Conservation (phyloP, 2,113 vertebrate genomes). For the Mesitornis unicolor region DNA sequence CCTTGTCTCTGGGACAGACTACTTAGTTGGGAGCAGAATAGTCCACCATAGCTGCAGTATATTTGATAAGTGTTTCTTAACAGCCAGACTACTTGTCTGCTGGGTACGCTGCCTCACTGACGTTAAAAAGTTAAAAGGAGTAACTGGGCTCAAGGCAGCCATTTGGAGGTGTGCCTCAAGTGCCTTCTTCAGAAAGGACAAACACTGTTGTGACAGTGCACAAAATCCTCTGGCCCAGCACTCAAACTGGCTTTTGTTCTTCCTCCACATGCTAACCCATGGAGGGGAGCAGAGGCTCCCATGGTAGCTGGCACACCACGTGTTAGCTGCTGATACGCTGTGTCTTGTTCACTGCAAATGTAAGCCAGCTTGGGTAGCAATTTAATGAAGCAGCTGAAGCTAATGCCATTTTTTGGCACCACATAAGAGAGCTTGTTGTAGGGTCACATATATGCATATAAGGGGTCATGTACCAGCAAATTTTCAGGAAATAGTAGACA, state of each 20-base stretch:
- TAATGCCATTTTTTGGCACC: constrained; percentile 39
- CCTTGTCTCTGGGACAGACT: neutral
- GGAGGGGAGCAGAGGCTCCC: neutral
- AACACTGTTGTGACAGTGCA: neutral
- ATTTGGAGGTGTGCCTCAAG: neutral
- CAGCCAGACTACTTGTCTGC: neutral
- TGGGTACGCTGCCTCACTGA: neutral
- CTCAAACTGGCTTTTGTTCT: neutral
- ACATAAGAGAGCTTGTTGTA: constrained; percentile 25
- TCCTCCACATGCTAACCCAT: rapidly evolving
- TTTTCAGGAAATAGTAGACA: constrained; percentile 64
- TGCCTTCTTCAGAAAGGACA: neutral
- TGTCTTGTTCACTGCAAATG: neutral
- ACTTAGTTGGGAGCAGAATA: neutral
- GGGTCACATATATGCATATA: constrained; percentile 32
- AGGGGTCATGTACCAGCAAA: constrained; percentile 51
- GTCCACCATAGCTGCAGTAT: neutral
- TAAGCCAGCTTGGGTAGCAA: neutral
- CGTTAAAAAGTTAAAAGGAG: neutral
- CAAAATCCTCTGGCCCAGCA: neutral
- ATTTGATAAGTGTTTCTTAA: neutral
- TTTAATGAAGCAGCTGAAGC: constrained; percentile 29
- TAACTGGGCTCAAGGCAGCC: neutral
- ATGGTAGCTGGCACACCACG: neutral
- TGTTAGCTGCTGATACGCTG: rapidly evolving